Percentiles rank a stretch among this genome's conserved stretches.
These are phyloP conservation scores for Aricia artaxerxes DNA, from an alignment of 2,888 invertebrate genomes.

Conservation along the genomic window DNA sequence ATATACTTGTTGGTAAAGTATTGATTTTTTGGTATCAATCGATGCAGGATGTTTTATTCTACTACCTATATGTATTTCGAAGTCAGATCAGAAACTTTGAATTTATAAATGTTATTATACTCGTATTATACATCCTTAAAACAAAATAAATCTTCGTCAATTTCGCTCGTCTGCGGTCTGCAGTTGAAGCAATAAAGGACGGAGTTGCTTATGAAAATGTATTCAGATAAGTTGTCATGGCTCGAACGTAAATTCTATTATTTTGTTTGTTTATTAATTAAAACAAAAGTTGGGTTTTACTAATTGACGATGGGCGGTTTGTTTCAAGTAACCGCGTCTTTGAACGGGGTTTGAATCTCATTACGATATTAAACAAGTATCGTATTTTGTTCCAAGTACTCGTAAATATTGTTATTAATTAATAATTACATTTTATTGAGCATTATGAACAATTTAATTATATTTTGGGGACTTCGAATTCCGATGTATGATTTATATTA, in stretches of 20 bases:
- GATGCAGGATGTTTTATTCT: no score
- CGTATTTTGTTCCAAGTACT: neutral
- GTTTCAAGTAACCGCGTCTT: conserved; percentile 4
- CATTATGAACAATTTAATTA: neutral
- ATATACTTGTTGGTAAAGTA: no score
- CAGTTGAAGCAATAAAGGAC: conserved; percentile 1
- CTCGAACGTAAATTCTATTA: conserved; percentile 22
- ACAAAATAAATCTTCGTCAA: conserved; percentile 9
- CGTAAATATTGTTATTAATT: neutral
- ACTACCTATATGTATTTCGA: no score
- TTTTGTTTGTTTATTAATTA: conserved; percentile 28
- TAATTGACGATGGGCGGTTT: conserved; percentile 24
- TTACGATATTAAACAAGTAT: neutral
- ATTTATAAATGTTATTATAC: no score
- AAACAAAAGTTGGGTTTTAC: conserved; percentile 23
- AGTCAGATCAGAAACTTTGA: no score
- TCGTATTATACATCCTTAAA: neutral
- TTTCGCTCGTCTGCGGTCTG: conserved; percentile 8
- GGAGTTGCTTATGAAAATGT: conserved; percentile 51
- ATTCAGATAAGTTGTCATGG: conserved; percentile 43
- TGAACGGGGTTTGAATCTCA: conserved; percentile 7
- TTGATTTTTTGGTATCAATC: no score
- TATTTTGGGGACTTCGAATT: neutral
- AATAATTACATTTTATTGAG: neutral
- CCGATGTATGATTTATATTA: neutral